Percentiles rank a stretch among this genome's conserved stretches.
These are phyloP conservation scores for Ichneumoninae sp. DNA, from an alignment of 2,888 invertebrate genomes.

Conservation along the genomic window DNA sequence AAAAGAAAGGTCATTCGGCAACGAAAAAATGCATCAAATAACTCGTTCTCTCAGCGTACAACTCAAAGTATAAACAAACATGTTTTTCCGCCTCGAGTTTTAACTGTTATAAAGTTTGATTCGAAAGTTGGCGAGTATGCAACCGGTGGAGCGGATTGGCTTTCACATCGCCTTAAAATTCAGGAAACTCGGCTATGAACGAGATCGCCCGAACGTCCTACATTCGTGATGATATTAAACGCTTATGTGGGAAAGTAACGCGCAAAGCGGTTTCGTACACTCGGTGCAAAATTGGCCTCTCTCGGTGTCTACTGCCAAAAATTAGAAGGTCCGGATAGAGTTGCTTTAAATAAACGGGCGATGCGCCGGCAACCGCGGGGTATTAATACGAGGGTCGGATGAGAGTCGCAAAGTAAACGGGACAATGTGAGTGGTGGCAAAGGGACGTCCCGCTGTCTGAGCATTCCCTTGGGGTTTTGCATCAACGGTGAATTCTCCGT, in stretches of 20 bases:
- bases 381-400: constrained; percentile 57
- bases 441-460: constrained; percentile 41
- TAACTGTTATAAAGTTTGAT: not conserved
- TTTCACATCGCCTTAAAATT: constrained; percentile 40
- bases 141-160: not conserved
- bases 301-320: constrained; percentile 58
- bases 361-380: constrained; percentile 46
- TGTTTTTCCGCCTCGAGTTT: not conserved
- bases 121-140: not conserved
- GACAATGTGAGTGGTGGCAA: constrained; percentile 22
- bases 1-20: not conserved
- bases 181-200: constrained; percentile 18
- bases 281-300: constrained; percentile 52
- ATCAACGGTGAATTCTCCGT: constrained; percentile 18
- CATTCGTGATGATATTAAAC: constrained; percentile 8
- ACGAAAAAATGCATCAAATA: not conserved
- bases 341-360: constrained; percentile 67
- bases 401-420: constrained; percentile 10
- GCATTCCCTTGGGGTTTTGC: not conserved
- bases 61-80: not conserved
- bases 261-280: constrained; percentile 7
- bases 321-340: constrained; percentile 62
- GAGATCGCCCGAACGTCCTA: not conserved
- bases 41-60: not conserved
- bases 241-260: constrained; percentile 17